Percentiles rank a stretch among this genome's conserved stretches.
phyloP scores from a whole-genome alignment of 2,797 vertebrate genomes.

The Myoxocephalus aenaeus region DNA sequence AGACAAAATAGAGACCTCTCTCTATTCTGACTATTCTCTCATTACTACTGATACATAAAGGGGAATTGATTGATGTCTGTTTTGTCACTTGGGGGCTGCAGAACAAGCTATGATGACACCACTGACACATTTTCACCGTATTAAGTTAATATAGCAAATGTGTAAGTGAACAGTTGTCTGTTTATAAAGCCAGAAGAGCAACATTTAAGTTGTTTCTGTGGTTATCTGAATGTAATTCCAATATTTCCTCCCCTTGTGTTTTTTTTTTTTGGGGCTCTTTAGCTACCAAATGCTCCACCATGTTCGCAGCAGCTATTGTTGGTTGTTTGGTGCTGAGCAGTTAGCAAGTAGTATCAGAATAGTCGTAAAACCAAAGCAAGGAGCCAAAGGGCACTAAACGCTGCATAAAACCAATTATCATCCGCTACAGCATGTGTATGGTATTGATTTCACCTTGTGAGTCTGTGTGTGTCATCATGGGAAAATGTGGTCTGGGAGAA shows the following conservation, averaged over 20 bases:
- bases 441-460: not conserved
- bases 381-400: not conserved
- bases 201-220: constrained; percentile 1
- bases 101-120: not conserved
- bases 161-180: not conserved
- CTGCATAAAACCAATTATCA: not conserved
- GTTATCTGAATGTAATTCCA: not conserved
- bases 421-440: not conserved
- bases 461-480: not conserved
- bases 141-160: not conserved
- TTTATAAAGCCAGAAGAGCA: constrained; percentile 19
- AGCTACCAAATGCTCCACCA: not conserved
- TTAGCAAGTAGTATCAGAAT: not conserved
- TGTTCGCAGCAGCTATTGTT: not conserved
- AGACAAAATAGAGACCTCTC: constrained; percentile 13
- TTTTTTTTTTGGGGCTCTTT: constrained; percentile 2
- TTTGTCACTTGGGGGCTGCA: not conserved
- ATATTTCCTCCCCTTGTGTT: not conserved
- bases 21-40: constrained; percentile 16
- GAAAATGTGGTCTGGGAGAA: not conserved
- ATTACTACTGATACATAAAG: constrained; percentile 13
- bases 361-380: not conserved
- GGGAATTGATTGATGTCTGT: constrained; percentile 1
- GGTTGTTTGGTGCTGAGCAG: not conserved
- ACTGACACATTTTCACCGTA: not conserved